Percentiles rank a stretch among this genome's conserved stretches.
Evolutionary conservation across 1,140 invertebrate species (phyloP).

Genomic region (Hormaphis cornu): DNA sequence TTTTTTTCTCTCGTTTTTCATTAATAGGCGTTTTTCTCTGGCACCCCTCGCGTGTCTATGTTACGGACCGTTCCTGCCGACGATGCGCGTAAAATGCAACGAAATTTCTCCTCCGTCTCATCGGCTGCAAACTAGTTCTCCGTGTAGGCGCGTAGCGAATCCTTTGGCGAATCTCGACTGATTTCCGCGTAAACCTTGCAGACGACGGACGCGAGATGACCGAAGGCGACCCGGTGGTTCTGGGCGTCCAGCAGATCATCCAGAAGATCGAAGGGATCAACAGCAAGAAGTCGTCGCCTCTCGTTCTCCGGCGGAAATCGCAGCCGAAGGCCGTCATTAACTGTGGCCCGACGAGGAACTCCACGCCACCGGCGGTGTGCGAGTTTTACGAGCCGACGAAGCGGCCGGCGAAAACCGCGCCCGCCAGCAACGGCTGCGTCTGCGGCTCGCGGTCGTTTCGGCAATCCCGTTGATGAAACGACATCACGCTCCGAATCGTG

Average conservation of each 20-base stretch:
- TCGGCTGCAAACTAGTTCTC: no score
- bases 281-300: background rate
- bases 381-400: background rate
- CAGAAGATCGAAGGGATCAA: slow-evolving; percentile 20
- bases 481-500: background rate
- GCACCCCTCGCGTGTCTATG: no score
- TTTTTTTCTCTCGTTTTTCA: no score
- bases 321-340: background rate
- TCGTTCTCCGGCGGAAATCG: background rate
- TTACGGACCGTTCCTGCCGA: no score
- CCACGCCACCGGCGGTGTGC: background rate
- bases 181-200: background rate
- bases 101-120: no score
- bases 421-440: background rate
- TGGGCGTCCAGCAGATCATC: slow-evolving; percentile 22
- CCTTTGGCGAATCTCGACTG: background rate
- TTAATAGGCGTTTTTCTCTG: no score
- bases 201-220: background rate
- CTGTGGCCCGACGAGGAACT: background rate
- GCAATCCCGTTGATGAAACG: background rate
- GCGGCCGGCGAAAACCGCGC: background rate
- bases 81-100: no score
- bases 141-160: no score
- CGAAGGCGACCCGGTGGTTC: background rate
- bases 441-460: background rate